A percentile compares a stretch with the other conserved stretches of the same genome.
Conservation (phyloP, 2,888 invertebrate species). For the Heliconius aoede region DNA sequence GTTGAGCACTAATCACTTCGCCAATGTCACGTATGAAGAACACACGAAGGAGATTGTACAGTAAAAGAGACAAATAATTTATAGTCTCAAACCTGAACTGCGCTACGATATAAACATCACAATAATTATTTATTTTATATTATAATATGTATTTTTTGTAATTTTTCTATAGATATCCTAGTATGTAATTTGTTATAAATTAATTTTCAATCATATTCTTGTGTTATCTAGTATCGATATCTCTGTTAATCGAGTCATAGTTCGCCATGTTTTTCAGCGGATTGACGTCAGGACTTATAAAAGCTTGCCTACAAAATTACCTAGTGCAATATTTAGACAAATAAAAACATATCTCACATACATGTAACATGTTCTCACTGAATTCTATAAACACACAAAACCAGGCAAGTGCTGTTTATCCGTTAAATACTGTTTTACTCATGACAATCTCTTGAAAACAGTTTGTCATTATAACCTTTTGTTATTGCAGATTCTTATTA, state of each 20-base stretch:
- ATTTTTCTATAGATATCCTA: no score
- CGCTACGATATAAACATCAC: no score
- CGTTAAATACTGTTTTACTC: slow-evolving; percentile 24
- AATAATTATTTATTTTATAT: no score
- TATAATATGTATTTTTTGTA: no score
- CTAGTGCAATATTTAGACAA: slow-evolving; percentile 78
- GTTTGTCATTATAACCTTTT: slow-evolving; percentile 53
- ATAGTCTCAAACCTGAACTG: no score
- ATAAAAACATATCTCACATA: slow-evolving; percentile 69
- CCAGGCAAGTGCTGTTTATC: slow-evolving; percentile 65
- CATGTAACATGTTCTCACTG: slow-evolving; percentile 84
- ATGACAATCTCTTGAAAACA: slow-evolving; percentile 33
- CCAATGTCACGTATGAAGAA: no score
- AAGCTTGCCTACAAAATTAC: slow-evolving; percentile 82
- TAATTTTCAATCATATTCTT: background rate
- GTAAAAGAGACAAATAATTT: no score
- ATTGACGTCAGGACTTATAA: slow-evolving; percentile 70
- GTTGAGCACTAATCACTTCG: no score
- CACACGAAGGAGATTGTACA: no score
- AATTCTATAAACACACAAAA: slow-evolving; percentile 82
- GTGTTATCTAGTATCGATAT: slow-evolving; percentile 5
- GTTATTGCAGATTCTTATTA: slow-evolving; percentile 80
- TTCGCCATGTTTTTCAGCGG: slow-evolving; percentile 63
- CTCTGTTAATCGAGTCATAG: slow-evolving; percentile 8
- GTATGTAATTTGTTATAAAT: no score